Evolutionary conservation across 2,888 invertebrate genomes (phyloP).

Genomic region (Cephus sareptanus): DNA sequence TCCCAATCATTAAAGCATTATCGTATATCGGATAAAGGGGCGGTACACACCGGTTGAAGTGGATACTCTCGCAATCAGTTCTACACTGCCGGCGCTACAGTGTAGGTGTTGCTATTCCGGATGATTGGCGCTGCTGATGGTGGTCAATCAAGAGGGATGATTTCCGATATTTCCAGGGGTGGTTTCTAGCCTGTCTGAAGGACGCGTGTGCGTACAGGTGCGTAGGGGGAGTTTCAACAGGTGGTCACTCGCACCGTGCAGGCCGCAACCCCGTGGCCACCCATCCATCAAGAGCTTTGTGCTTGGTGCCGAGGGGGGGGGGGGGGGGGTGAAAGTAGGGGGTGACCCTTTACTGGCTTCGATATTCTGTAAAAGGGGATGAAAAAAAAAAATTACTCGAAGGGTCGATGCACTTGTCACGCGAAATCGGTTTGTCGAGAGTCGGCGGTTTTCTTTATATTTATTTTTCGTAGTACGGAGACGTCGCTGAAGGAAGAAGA

Average conservation of each 20-base stretch:
- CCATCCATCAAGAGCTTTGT: conserved; percentile 66
- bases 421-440: background rate
- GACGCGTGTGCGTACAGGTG: conserved; percentile 61
- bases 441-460: background rate
- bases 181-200: background rate
- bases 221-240: conserved; percentile 59
- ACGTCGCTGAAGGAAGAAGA: background rate
- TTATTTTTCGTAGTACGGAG: background rate
- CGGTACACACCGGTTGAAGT: background rate
- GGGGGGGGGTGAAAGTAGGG: background rate
- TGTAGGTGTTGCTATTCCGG: background rate
- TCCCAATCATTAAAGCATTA: background rate
- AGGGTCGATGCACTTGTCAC: background rate
- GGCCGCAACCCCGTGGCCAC: conserved; percentile 58
- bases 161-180: background rate
- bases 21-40: background rate
- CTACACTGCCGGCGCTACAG: background rate
- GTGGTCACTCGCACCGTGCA: conserved; percentile 53
- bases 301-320: conserved; percentile 29
- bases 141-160: background rate
- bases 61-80: background rate
- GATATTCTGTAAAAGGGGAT: background rate
- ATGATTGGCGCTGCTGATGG: background rate
- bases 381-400: background rate
- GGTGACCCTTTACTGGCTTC: background rate